Percentiles rank a stretch among this genome's conserved stretches.
Conservation (phyloP, 2,797 vertebrate genomes). For the Chaetophractus vellerosus region DNA sequence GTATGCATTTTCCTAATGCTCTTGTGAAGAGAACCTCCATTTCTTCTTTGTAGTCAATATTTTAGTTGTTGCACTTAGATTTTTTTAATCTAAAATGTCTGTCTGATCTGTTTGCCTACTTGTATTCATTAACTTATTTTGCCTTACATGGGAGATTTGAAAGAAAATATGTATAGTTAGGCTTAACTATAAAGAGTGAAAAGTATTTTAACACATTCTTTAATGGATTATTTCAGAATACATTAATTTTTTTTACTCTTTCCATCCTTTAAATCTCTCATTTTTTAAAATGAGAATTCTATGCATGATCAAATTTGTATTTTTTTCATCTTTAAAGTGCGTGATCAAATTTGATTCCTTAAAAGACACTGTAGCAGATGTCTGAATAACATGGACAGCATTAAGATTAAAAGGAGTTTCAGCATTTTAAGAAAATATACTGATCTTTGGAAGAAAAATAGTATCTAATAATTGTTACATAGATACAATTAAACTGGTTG, state of each 20-base stretch:
- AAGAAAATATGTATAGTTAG: constrained; percentile 54
- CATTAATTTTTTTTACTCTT: constrained; percentile 47
- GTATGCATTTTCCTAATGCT: constrained; percentile 44
- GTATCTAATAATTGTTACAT: background rate
- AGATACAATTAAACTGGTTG: background rate
- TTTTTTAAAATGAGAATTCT: constrained; percentile 62
- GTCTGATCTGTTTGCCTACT: constrained; percentile 52
- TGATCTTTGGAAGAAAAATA: constrained; percentile 35
- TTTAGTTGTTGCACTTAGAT: constrained; percentile 51
- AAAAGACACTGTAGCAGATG: constrained; percentile 56
- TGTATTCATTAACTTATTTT: constrained; percentile 57
- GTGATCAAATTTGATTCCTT: constrained; percentile 61
- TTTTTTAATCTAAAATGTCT: constrained; percentile 1
- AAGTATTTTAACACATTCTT: constrained; percentile 60
- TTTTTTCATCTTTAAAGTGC: background rate
- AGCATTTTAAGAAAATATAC: constrained; percentile 39
- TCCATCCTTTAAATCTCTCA: constrained; percentile 51
- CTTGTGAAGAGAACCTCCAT: constrained; percentile 52
- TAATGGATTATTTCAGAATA: constrained; percentile 65
- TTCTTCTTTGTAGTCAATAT: constrained; percentile 4
- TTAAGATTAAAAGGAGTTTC: background rate
- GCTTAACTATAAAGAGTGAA: constrained; percentile 55
- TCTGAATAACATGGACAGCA: constrained; percentile 8
- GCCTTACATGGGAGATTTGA: constrained; percentile 8
- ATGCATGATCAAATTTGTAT: background rate